Evolutionary conservation across 2,113 vertebrate species (phyloP).

Genomic region (Mesembrinibis cayennensis): DNA sequence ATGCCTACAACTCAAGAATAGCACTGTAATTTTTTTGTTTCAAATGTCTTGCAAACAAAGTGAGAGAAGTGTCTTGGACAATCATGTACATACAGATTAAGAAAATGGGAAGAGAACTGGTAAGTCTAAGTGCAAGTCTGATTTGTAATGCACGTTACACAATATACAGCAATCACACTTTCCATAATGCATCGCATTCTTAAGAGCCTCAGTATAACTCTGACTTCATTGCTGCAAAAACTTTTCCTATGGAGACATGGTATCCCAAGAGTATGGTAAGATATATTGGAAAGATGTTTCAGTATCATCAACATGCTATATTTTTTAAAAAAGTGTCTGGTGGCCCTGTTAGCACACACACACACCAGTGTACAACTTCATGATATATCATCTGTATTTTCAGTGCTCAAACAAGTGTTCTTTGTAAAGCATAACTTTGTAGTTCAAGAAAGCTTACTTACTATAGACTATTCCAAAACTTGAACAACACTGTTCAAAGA

Average conservation of each 20-base stretch:
- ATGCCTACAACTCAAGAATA: background rate
- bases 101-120: background rate
- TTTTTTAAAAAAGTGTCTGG: background rate
- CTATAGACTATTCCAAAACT: background rate
- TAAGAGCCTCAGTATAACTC: background rate
- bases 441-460: background rate
- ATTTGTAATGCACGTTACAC: background rate
- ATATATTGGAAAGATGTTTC: background rate
- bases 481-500: background rate
- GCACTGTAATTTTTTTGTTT: background rate
- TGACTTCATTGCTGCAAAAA: background rate
- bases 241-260: background rate
- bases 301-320: background rate
- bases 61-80: background rate
- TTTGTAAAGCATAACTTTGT: background rate
- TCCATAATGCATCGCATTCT: background rate
- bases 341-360: background rate
- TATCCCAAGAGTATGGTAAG: background rate
- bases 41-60: background rate
- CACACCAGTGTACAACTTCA: background rate
- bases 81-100: background rate
- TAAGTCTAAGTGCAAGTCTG: background rate
- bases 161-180: background rate
- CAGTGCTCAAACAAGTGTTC: background rate
- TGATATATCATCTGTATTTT: background rate